These are phyloP conservation scores for Drosophila sulfurigaster DNA, from an alignment of 1,140 invertebrate species.

Conservation along the genomic window DNA sequence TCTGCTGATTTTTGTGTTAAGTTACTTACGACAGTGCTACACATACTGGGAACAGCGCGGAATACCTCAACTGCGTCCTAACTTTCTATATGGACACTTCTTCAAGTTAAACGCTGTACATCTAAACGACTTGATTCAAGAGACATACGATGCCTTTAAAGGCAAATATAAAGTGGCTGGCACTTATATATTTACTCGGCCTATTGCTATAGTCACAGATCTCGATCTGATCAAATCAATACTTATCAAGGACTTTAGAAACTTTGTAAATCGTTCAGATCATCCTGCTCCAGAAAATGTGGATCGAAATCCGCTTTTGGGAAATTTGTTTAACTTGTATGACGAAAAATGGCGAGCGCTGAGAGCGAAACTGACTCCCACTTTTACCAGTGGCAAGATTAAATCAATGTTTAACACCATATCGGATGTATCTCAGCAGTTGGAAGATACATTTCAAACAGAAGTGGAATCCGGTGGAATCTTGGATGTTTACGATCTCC, in stretches of 20 bases:
- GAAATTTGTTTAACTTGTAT: slow-evolving; percentile 84
- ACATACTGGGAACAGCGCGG: slow-evolving; percentile 47
- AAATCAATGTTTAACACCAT: slow-evolving; percentile 86
- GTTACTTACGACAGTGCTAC: slow-evolving; percentile 38
- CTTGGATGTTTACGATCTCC: slow-evolving; percentile 52
- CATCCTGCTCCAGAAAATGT: not conserved
- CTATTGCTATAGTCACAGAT: slow-evolving; percentile 86
- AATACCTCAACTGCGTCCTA: slow-evolving; percentile 30
- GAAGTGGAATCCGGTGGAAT: slow-evolving; percentile 23
- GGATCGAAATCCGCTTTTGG: slow-evolving; percentile 61
- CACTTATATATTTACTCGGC: slow-evolving; percentile 83
- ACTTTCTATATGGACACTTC: slow-evolving; percentile 44
- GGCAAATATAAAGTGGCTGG: slow-evolving; percentile 72
- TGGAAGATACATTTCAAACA: slow-evolving; percentile 63
- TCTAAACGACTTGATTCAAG: slow-evolving; percentile 43
- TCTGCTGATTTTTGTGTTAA: slow-evolving; percentile 28
- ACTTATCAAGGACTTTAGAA: slow-evolving; percentile 86
- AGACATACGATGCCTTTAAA: slow-evolving; percentile 58
- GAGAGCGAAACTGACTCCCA: slow-evolving; percentile 85
- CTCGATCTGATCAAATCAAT: slow-evolving; percentile 86
- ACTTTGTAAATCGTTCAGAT: slow-evolving; percentile 85
- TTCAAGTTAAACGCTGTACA: slow-evolving; percentile 41
- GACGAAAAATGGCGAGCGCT: slow-evolving; percentile 86
- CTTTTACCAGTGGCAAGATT: slow-evolving; percentile 87
- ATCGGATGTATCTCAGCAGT: slow-evolving; percentile 76